Base-by-base conservation (phyloP, 2,113 vertebrate species). In the Sarotherodon lohbergeri region DNA sequence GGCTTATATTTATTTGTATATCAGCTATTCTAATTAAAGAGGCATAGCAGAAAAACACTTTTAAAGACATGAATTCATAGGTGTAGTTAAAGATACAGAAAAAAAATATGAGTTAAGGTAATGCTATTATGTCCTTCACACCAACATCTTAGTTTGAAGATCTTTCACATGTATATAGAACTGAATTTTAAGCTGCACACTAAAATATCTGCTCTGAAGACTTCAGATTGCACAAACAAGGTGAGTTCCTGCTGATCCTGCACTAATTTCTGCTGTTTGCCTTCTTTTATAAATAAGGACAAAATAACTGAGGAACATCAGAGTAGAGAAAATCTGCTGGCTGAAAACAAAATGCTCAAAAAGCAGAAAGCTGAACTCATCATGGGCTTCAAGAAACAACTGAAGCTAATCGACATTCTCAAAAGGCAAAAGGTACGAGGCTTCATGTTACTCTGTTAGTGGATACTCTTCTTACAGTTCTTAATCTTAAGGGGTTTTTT, bases 311-410 rank as follows among this genome's bases (percentile, higher is more conserved):
- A 98, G 91, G 98, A 98, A 61, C 96, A 97, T n/a, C 96, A 96
- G 94, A 97, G 57, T 55, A 97, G 97, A 5, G 98, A 98, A 95
- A 94, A 95, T 73, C 90, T 99, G 88, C 97, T 97, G 83, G 89
- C 95, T 68, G 98, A 99, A 95, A 99, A 99, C 91, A 98, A 97
- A 94, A 97, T 97, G 91, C 94, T 99, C 54, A 97, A 98, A 93
- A 99, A 98, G 84, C 98, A 99, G 94, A 99, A 98, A 95, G 95
- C 93, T 84, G 98, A 99, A 84, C 96, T 99, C 54, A 96, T 99
- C 71, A 71, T 95, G 13, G 98, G 96, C 4, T 99, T 99, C 92
- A 99, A 98, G 94, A 99, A 99, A 91, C 99, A 99, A 81, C 94
- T 99, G 29, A 98, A 98, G 92, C 94, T 99, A 88, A 99, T 99